These are phyloP conservation scores for Enchytraeus crypticus DNA, from an alignment of 2,888 invertebrate species.

Conservation along the genomic window DNA sequence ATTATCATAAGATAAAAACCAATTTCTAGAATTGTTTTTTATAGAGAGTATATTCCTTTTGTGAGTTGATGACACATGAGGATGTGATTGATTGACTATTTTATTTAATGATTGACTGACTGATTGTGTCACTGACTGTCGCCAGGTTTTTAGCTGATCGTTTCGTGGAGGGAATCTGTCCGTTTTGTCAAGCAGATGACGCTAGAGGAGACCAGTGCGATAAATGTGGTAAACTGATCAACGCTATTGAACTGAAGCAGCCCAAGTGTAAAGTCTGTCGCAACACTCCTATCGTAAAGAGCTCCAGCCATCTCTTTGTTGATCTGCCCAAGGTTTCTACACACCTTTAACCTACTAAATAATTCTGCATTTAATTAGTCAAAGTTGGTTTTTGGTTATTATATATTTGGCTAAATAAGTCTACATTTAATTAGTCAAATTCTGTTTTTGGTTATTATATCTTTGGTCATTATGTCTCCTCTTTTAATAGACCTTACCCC, in stretches of 20 bases:
- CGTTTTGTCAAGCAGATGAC: conserved; percentile 79
- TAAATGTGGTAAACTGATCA: conserved; percentile 87
- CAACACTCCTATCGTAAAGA: conserved; percentile 59
- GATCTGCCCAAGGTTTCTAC: conserved; percentile 71
- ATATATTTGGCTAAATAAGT: background rate
- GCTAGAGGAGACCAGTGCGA: conserved; percentile 98
- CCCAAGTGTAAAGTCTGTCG: conserved; percentile 82
- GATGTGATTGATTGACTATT: background rate
- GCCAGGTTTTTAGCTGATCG: conserved; percentile 55
- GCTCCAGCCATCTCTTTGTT: conserved; percentile 86
- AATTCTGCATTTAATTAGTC: background rate
- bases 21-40: too few species aligned
- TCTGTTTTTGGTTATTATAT: too few species aligned
- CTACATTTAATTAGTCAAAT: background rate
- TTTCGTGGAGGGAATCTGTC: conserved; percentile 94
- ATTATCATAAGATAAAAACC: too few species aligned
- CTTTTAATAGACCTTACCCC: too few species aligned
- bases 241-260: conserved; percentile 73
- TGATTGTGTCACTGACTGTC: too few species aligned
- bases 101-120: background rate
- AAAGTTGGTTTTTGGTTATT: background rate
- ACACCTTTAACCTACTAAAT: background rate
- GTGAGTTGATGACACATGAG: background rate
- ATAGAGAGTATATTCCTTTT: too few species aligned
- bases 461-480: too few species aligned